These are phyloP conservation scores for Drosophila paucipuncta DNA, from an alignment of 2,888 invertebrate species.

Conservation along the genomic window DNA sequence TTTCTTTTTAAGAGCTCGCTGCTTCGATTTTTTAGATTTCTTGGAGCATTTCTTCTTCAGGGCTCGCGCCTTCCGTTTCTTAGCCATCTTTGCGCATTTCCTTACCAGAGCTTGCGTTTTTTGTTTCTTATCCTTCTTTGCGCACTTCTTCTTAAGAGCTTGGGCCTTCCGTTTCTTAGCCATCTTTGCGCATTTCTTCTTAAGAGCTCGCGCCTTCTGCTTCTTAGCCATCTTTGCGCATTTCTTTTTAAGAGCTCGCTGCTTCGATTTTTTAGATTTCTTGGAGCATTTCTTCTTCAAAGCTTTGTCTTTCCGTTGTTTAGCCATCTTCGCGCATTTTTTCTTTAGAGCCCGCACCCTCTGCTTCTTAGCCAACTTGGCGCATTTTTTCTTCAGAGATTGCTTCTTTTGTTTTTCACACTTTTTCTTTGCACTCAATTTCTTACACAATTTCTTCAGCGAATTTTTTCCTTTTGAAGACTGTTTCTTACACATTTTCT, in stretches of 20 bases:
- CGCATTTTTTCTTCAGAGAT: not conserved
- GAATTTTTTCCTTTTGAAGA: conserved; percentile 3
- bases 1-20: not conserved
- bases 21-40: not conserved
- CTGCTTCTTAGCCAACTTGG: not conserved
- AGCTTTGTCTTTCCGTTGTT: conserved; percentile 1
- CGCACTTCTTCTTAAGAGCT: not conserved
- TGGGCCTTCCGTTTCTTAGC: not conserved
- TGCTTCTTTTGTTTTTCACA: not conserved
- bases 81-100: not conserved
- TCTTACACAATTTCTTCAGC: not conserved
- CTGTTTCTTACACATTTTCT: not conserved
- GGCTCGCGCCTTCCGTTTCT: not conserved
- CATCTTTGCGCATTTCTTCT: not conserved
- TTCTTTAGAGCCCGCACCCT: not conserved
- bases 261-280: too few species aligned
- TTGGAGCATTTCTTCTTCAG: not conserved
- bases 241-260: too few species aligned
- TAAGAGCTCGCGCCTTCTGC: too few species aligned
- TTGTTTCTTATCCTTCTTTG: not conserved
- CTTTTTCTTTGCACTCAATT: not conserved
- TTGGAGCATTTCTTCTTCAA: not conserved
- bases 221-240: too few species aligned
- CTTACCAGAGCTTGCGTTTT: not conserved
- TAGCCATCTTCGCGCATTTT: not conserved